Evolutionary conservation across 2,888 invertebrate species (phyloP).

Genomic region (Caradrina kadenii): DNA sequence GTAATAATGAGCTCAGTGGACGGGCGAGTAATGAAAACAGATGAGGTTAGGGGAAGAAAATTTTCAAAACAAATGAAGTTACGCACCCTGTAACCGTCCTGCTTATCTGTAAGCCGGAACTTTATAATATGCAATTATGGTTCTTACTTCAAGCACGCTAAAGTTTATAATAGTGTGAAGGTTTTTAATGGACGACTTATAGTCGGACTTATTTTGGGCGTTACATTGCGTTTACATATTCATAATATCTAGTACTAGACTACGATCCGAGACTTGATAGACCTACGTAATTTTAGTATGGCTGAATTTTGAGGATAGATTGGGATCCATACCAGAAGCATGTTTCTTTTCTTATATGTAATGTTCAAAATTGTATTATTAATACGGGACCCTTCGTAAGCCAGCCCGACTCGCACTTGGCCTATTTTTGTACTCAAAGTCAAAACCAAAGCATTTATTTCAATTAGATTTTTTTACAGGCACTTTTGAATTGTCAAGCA

Average conservation of each 20-base stretch:
- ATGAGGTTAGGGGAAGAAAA: conserved; percentile 69
- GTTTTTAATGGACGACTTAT: neutral
- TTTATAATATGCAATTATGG: conserved; percentile 24
- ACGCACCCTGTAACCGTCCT: conserved; percentile 43
- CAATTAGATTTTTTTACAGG: no score
- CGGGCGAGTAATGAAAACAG: conserved; percentile 74
- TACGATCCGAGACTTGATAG: no score
- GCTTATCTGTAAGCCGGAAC: conserved; percentile 37
- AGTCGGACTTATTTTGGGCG: neutral
- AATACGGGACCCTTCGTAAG: no score
- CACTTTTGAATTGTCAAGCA: no score
- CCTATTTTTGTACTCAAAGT: no score
- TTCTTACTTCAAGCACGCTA: conserved; percentile 9
- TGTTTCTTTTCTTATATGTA: no score
- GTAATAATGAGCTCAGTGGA: conserved; percentile 73
- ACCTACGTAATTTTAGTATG: no score
- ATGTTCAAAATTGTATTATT: no score
- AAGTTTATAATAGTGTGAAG: conserved; percentile 18
- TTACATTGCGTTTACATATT: neutral
- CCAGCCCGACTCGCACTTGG: no score
- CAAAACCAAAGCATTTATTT: no score
- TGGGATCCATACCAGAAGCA: no score
- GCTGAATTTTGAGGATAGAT: no score
- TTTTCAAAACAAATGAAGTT: conserved; percentile 66
- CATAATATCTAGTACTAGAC: neutral